A percentile compares a stretch with the other conserved stretches of the same genome.
phyloP scores from a whole-genome alignment of 2,113 vertebrate species.

The Clarias batrachus region DNA sequence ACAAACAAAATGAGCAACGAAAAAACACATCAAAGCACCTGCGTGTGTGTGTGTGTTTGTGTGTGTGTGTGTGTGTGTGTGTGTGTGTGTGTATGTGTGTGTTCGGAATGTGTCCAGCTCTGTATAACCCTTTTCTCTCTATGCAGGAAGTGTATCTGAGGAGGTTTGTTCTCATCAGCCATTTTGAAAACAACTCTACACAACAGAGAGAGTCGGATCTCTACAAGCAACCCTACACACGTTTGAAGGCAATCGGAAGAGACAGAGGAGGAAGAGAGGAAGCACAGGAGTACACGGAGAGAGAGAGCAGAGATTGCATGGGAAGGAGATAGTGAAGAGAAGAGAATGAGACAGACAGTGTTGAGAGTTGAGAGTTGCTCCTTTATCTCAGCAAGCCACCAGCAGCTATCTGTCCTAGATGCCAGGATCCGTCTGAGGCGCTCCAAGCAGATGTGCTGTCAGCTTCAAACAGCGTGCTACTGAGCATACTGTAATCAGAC shows the following conservation, averaged over 20 bases:
- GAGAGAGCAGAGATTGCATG: conserved; percentile 10
- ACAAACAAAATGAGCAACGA: conserved; percentile 50
- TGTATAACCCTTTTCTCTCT: conserved; percentile 19
- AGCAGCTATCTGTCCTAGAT: conserved; percentile 82
- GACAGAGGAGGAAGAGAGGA: conserved; percentile 35
- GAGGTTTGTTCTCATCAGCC: conserved; percentile 46
- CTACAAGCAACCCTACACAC: conserved; percentile 38
- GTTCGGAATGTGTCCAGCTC: conserved; percentile 39
- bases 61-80: not conserved
- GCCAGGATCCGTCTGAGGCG: conserved; percentile 79
- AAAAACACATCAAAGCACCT: conserved; percentile 49
- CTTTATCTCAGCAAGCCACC: conserved; percentile 60
- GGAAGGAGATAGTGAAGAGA: conserved; percentile 42
- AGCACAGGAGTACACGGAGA: conserved; percentile 10
- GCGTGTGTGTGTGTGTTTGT: conserved; percentile 1
- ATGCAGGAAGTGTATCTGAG: not conserved
- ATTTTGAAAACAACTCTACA: conserved; percentile 49
- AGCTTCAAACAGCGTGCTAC: conserved; percentile 79
- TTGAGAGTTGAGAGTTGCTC: conserved; percentile 46
- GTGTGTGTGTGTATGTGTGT: conserved; percentile 4
- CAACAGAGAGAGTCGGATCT: conserved; percentile 22
- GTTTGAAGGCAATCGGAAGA: conserved; percentile 49
- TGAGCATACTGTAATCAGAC: conserved; percentile 79
- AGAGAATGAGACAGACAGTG: conserved; percentile 49
- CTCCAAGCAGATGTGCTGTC: conserved; percentile 84